Percentiles rank a stretch among this genome's conserved stretches.
Conservation (phyloP, 2,888 invertebrate species). For the Azorinus chamasolen region DNA sequence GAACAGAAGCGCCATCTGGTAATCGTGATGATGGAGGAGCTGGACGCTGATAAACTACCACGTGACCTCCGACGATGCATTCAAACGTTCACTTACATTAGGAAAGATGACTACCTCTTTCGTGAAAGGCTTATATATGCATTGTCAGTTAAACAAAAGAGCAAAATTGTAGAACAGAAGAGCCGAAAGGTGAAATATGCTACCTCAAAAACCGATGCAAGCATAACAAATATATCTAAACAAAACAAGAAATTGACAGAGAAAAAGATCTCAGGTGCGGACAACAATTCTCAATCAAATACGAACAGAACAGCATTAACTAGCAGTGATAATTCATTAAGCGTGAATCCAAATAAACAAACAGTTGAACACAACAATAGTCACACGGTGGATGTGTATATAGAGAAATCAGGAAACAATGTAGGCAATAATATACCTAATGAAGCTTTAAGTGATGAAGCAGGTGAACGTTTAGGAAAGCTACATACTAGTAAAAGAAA, state of each 20-base stretch:
- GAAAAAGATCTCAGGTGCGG: neutral
- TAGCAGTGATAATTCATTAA: neutral
- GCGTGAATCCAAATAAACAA: neutral
- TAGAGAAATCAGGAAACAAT: too few relatives aligned
- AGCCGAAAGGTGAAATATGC: neutral
- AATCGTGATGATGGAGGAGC: conserved; percentile 93
- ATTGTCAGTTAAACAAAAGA: conserved; percentile 24
- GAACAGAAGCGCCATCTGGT: conserved; percentile 92
- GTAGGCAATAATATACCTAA: too few relatives aligned
- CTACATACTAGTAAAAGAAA: too few relatives aligned
- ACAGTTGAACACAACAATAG: too few relatives aligned
- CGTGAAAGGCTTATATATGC: conserved; percentile 66
- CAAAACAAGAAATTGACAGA: neutral
- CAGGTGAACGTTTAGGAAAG: too few relatives aligned
- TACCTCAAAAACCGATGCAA: neutral
- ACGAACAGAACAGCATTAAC: too few relatives aligned
- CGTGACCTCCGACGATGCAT: conserved; percentile 69
- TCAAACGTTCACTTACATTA: conserved; percentile 71
- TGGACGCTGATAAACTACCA: conserved; percentile 91
- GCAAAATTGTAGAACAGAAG: neutral
- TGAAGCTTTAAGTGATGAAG: too few relatives aligned
- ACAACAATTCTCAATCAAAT: too few relatives aligned
- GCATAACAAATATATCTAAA: neutral
- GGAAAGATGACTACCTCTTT: conserved; percentile 67
- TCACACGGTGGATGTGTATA: too few relatives aligned